Conservation (phyloP, 2,888 invertebrate species). For the Eulithis testata region DNA sequence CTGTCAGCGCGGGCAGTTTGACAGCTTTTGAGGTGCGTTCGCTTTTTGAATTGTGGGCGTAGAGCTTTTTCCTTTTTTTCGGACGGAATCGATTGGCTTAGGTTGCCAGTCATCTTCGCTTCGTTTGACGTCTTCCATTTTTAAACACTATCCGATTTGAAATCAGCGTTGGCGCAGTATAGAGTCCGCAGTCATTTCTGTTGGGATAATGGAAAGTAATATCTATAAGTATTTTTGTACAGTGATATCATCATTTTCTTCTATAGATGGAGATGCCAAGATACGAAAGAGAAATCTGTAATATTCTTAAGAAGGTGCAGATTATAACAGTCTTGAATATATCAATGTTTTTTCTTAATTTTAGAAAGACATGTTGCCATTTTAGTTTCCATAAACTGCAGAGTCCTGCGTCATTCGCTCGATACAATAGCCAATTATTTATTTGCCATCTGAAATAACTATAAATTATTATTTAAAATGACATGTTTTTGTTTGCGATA, state of each 20-base stretch:
- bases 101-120: constrained; percentile 52
- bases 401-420: constrained; percentile 1
- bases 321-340: too few relatives aligned
- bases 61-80: constrained; percentile 55
- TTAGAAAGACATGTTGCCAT: neutral
- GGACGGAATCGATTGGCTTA: constrained; percentile 63
- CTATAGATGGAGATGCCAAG: constrained; percentile 13
- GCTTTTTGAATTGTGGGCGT: constrained; percentile 78
- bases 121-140: constrained; percentile 40
- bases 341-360: neutral
- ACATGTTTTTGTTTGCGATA: constrained; percentile 46
- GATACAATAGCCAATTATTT: constrained; percentile 32
- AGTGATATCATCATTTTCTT: constrained; percentile 15
- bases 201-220: constrained; percentile 10
- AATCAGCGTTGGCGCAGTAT: constrained; percentile 42
- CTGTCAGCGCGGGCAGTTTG: constrained; percentile 70
- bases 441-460: constrained; percentile 30
- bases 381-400: neutral
- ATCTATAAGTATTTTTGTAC: constrained; percentile 16
- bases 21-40: constrained; percentile 81
- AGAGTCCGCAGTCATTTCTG: constrained; percentile 44
- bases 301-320: too few relatives aligned
- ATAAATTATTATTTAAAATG: constrained; percentile 41
- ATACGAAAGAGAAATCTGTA: constrained; percentile 10
- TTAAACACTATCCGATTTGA: constrained; percentile 36